phyloP scores from a whole-genome alignment of 2,113 vertebrate genomes.

The Copsychus sechellarum region DNA sequence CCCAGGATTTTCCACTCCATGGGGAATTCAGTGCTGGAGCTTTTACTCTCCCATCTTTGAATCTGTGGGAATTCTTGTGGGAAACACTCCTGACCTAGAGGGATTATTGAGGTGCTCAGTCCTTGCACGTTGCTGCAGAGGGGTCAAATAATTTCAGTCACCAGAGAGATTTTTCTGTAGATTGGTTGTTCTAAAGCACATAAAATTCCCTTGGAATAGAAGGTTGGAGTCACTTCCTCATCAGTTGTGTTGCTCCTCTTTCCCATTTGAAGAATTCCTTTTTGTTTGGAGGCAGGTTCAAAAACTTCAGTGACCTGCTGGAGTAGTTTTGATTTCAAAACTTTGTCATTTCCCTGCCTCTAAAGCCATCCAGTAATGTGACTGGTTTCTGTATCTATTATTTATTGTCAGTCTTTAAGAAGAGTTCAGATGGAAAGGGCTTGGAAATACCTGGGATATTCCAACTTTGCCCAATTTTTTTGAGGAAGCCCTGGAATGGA shows the following conservation, averaged over 20 bases:
- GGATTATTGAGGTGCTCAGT: neutral
- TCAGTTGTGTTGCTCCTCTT: neutral
- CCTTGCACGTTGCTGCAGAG: neutral
- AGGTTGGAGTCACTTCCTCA: neutral
- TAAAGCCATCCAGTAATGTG: neutral
- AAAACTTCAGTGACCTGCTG: neutral
- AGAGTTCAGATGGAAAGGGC: neutral
- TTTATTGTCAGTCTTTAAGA: neutral
- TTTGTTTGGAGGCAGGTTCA: neutral
- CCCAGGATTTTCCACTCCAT: neutral
- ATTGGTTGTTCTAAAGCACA: neutral
- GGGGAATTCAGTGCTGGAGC: neutral
- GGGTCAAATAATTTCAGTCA: neutral
- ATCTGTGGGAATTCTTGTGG: neutral
- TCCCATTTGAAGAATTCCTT: neutral
- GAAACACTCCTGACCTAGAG: neutral
- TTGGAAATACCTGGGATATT: neutral
- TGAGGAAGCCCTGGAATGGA: rapidly evolving
- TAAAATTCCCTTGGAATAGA: neutral
- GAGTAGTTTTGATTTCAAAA: neutral
- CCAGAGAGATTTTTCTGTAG: rapidly evolving
- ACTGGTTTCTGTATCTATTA: neutral
- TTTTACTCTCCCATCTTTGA: neutral
- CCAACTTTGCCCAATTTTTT: neutral
- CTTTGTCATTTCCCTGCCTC: neutral